Evolutionary conservation across 1,140 invertebrate genomes (phyloP), one percentile per base, ranked within the genome.

Genomic region (Saccostrea glomerata): DNA sequence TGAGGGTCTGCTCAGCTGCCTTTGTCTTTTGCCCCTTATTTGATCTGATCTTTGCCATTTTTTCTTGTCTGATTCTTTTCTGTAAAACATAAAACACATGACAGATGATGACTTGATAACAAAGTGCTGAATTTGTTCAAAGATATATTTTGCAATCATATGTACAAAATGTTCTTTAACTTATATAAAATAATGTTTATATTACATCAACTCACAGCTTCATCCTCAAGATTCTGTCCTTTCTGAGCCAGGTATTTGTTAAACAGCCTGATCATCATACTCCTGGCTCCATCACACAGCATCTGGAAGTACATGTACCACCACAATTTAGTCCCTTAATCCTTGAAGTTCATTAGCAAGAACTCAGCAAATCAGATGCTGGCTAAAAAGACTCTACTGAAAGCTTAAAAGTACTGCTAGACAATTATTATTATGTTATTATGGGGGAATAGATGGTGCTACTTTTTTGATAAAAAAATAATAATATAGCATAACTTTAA

Each of bases 231-330:
- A n/a, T 88, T 89, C 89, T 91, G 90, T 92, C 92, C 89, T 89
- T 92, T 94, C 73, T 90, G 84, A 11, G 90, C 92, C 73, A 95
- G 86, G 56, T 94, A 93, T 89, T 94, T 95, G 88, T 95, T 94
- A 87, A 94, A 96, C 47, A 96, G 92, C 91, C 95, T 92, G 83
- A 89, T 90, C 88, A 96, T 92, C 87, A 95, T 91, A 90, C 96
- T 96, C 86, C 96, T 95, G 11, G 96, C 95, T 47, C 97, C 94
- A 56, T 91, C 91, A 92, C 92, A 93, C 12, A 95, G 85, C 86
- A 92, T 92, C 94, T 95, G 90, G 56, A 90, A 92, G 30, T 85
- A 86, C 85, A 47, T 7, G 47, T 47, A 47, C 30, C n/a, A 54
- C 13, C 30, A 84, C 47, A 47, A 47, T 7, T 7, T 47, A 47